Percentiles rank a stretch among this genome's conserved stretches.
Conservation (phyloP, 2,797 vertebrate species). For the Apodemus agrarius region DNA sequence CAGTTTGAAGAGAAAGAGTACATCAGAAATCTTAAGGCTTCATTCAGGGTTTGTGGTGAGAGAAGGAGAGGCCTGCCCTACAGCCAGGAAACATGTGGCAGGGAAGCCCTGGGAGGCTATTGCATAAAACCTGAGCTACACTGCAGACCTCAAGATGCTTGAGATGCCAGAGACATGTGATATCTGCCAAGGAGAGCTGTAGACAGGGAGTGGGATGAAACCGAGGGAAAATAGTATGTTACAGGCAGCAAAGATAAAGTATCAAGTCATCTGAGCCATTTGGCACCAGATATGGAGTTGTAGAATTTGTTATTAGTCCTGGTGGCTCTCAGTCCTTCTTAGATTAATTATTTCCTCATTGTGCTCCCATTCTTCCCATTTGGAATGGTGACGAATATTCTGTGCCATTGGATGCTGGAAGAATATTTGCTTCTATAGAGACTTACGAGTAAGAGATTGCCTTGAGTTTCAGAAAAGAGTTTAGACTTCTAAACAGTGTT, state of each 20-base stretch:
- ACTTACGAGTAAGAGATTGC: neutral
- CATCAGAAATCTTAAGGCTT: neutral
- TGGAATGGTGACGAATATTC: neutral
- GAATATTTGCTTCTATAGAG: neutral
- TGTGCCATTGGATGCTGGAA: neutral
- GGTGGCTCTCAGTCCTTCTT: neutral
- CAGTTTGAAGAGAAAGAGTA: neutral
- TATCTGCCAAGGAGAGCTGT: neutral
- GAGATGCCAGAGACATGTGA: neutral
- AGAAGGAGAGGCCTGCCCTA: neutral
- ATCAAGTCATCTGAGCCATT: too few species aligned
- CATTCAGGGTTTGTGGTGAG: neutral
- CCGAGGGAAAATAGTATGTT: too few species aligned
- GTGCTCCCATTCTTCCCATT: neutral
- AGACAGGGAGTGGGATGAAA: neutral
- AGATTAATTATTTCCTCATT: too few species aligned
- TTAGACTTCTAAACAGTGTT: neutral
- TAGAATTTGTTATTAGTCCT: neutral
- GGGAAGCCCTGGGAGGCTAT: neutral
- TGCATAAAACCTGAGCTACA: too few species aligned
- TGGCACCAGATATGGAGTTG: neutral
- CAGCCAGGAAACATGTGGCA: neutral
- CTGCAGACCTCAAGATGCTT: neutral
- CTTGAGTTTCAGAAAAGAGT: neutral
- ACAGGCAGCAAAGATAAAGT: neutral